These are phyloP conservation scores for Stegostoma tigrinum DNA, from an alignment of 2,113 vertebrate genomes.

Conservation along the genomic window DNA sequence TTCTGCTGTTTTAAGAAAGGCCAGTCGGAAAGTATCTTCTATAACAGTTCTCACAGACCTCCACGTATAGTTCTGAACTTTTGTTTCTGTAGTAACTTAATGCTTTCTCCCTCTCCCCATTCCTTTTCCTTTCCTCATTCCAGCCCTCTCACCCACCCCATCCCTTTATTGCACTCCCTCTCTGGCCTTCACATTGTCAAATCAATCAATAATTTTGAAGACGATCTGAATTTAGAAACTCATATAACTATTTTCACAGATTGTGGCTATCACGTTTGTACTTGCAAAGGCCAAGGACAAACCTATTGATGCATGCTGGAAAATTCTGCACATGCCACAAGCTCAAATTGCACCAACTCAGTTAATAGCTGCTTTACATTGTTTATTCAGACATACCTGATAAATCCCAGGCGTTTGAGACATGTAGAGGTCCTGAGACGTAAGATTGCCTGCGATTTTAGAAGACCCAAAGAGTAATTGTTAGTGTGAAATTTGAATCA, in stretches of 20 bases:
- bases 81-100: neutral
- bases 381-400: neutral
- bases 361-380: neutral
- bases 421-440: neutral
- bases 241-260: neutral
- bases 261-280: neutral
- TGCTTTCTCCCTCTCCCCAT: neutral
- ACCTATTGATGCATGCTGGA: neutral
- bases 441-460: neutral
- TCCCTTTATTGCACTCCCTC: neutral
- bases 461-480: neutral
- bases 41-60: neutral
- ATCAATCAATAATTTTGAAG: neutral
- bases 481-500: neutral
- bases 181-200: neutral
- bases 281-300: neutral
- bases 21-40: neutral
- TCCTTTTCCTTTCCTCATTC: neutral
- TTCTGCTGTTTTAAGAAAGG: neutral
- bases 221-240: neutral
- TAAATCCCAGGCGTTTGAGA: neutral
- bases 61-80: neutral
- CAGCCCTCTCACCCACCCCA: too few relatives aligned
- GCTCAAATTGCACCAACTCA: neutral
- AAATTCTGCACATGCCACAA: neutral